Evolutionary conservation across 2,888 invertebrate genomes (phyloP), one percentile per base, ranked within the genome.

Genomic region (Neria commutata): DNA sequence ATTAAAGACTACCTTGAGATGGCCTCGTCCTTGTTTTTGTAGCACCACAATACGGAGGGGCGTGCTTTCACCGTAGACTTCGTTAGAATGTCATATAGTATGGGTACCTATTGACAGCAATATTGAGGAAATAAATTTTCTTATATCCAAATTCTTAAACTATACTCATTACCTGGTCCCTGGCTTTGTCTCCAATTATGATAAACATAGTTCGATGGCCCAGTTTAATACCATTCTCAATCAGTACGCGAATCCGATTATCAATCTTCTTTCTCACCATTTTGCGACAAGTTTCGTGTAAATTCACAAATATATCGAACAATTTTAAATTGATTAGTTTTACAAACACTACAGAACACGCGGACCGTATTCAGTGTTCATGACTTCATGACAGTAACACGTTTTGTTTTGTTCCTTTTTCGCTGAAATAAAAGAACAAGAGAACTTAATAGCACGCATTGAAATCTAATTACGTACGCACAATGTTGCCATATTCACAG

Each of bases 21-120:
- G 24, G 92, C 93, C 70, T 95, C 88, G 77, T 95, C 94, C 67
- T 87, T 87, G 69, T 88, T 98, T 86, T 99, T 99, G 81, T 99
- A 99, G 80, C 99, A 99, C 99, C 99, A 99, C 10, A 99, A 83
- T 1, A 99, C 95, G 45, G 91, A 91, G 0, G 98, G 98, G 40
- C 98, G 86, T 0, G 96, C 89, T 82, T 95, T 95, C 0, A 98
- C 91, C 51, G 91, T 89, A 1, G 98, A 92, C 83, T 99, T 99
- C 0, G 95, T 91, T 46, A 99, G 83, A 89, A 99, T 97, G 77
- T 99, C 98, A 84, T 99, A 98, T 3, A 99, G 84, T 78, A 98
- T 94, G 4, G 97, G 95, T 14, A 98, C 93, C 95, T 95, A 25
- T 29, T 45, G 14, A 16, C 24, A 45, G n/a, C 5, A 45, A 45